phyloP scores from a whole-genome alignment of 2,113 vertebrate genomes.

The Nematolebias whitei region DNA sequence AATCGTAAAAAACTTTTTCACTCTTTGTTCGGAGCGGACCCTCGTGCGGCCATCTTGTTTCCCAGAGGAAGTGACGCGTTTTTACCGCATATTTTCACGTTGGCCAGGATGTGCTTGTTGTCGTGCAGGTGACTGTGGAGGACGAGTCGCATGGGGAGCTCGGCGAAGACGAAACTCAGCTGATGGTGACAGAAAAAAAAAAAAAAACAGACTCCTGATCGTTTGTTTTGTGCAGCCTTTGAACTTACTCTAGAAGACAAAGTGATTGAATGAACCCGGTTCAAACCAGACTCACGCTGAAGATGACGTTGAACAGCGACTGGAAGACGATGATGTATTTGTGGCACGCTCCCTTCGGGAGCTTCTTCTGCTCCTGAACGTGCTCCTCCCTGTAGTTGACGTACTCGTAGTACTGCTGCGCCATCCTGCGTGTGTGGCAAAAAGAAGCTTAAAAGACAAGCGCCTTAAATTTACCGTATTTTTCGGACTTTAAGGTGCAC shows the following conservation, averaged over 20 bases:
- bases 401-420: conserved; percentile 94
- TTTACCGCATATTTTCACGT: conserved; percentile 87
- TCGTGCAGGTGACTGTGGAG: conserved; percentile 83
- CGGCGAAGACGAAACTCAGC: conserved; percentile 91
- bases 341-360: conserved; percentile 83
- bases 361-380: conserved; percentile 83
- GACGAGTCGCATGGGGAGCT: conserved; percentile 91
- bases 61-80: neutral
- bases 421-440: conserved; percentile 80
- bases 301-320: conserved; percentile 86
- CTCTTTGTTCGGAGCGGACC: no score
- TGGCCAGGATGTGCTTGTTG: conserved; percentile 79
- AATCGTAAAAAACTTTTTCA: no score
- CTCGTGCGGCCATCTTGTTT: no score
- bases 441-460: neutral
- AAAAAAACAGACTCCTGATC: neutral
- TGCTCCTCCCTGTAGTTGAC: conserved; percentile 89
- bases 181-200: conserved; percentile 58
- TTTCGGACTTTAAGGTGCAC: no score
- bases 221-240: neutral
- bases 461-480: no score
- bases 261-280: no score
- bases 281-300: conserved; percentile 82
- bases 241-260: no score
- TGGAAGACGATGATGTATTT: conserved; percentile 89